Conservation (phyloP, 2,113 vertebrate genomes). For the Ascaphus truei region DNA sequence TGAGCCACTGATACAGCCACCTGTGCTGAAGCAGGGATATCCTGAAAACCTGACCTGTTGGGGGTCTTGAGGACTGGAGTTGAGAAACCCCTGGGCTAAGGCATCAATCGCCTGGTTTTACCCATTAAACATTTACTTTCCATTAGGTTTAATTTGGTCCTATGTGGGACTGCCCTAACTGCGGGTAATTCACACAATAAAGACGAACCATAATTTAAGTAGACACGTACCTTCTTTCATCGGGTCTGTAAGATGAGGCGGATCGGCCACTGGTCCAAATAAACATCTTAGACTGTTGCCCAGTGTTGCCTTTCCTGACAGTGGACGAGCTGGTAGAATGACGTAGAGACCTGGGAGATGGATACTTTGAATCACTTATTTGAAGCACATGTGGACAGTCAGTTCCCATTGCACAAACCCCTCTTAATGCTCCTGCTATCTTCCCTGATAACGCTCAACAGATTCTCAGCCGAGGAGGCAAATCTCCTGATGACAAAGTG, state of each 20-base stretch:
- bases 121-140: too few species aligned
- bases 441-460: neutral
- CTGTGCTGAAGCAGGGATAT: too few species aligned
- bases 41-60: too few species aligned
- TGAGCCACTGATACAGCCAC: too few species aligned
- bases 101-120: too few species aligned
- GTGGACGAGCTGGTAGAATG: conserved; percentile 59
- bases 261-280: conserved; percentile 84
- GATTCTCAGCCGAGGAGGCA: neutral
- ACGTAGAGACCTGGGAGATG: conserved; percentile 70
- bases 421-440: neutral
- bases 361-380: conserved; percentile 46
- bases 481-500: neutral
- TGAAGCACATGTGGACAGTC: conserved; percentile 5
- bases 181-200: neutral
- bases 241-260: conserved; percentile 65
- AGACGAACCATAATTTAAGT: too few species aligned
- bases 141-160: too few species aligned
- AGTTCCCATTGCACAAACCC: neutral
- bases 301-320: conserved; percentile 55
- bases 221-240: conserved; percentile 78
- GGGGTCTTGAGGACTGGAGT: too few species aligned
- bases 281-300: conserved; percentile 80
- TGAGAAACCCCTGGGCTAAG: too few species aligned
- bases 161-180: too few species aligned